Conservation (phyloP, 2,113 vertebrate genomes). For the Indicator maculatus region DNA sequence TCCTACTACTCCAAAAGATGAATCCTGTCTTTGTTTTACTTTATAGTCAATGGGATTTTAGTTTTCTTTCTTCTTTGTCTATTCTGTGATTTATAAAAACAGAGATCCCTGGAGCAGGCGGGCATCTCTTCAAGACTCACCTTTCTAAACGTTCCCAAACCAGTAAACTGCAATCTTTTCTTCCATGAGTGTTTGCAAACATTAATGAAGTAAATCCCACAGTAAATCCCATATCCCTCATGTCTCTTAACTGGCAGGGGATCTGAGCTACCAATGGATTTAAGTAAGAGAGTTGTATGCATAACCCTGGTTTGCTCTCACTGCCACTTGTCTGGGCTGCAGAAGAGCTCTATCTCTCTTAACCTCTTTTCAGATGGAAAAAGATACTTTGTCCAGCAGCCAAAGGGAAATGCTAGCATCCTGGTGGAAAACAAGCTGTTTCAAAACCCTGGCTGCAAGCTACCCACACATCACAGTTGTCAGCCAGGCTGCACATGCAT, state of each 20-base stretch:
- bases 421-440: conserved; percentile 72
- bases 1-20: not conserved
- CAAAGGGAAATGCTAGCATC: conserved; percentile 66
- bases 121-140: not conserved
- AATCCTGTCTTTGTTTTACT: not conserved
- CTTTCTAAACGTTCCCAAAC: not conserved
- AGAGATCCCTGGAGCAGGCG: not conserved
- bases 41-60: not conserved
- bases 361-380: conserved; percentile 54
- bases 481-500: conserved; percentile 52
- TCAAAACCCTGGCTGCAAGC: conserved; percentile 67
- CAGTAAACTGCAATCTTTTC: not conserved
- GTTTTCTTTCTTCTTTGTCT: not conserved
- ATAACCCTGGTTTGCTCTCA: not conserved
- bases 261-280: not conserved
- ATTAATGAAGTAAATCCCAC: not conserved
- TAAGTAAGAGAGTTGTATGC: not conserved
- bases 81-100: not conserved
- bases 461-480: conserved; percentile 59
- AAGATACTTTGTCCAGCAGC: conserved; percentile 58
- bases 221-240: not conserved
- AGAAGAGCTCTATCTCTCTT: conserved; percentile 13
- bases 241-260: not conserved
- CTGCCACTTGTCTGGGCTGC: conserved; percentile 24
- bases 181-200: not conserved